These are phyloP conservation scores for Epinotia demarniana DNA, from an alignment of 2,888 invertebrate genomes.

Conservation along the genomic window DNA sequence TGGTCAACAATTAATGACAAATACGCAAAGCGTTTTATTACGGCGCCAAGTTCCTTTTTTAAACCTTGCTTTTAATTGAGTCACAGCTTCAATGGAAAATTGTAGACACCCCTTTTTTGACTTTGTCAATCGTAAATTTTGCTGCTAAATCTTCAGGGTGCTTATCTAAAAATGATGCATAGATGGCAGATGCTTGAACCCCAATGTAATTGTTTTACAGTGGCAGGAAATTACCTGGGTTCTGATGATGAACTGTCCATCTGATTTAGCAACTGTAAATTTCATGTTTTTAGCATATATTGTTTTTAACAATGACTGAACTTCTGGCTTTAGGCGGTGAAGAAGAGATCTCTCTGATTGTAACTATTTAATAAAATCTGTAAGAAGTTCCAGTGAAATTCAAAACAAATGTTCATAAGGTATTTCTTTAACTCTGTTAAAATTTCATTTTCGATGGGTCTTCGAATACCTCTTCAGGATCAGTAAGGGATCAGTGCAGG, in stretches of 20 bases:
- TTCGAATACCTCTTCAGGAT: slow-evolving; percentile 10
- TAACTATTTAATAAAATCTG: slow-evolving; percentile 12
- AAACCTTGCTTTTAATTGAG: slow-evolving; percentile 23
- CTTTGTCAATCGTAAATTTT: slow-evolving; percentile 18
- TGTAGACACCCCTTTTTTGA: slow-evolving; percentile 10
- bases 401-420: slow-evolving; percentile 9
- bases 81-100: slow-evolving; percentile 23
- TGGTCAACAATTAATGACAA: slow-evolving; percentile 7
- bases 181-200: not conserved
- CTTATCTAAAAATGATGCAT: slow-evolving; percentile 4
- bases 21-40: slow-evolving; percentile 18
- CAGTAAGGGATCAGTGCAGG: slow-evolving; percentile 14
- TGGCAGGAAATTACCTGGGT: slow-evolving; percentile 7
- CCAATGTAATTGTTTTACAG: slow-evolving; percentile 12
- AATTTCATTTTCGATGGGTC: slow-evolving; percentile 26
- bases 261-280: not conserved
- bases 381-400: slow-evolving; percentile 17
- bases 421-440: slow-evolving; percentile 6
- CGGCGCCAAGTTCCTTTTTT: not conserved
- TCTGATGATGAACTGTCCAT: slow-evolving; percentile 6
- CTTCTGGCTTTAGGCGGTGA: slow-evolving; percentile 18
- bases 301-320: not conserved
- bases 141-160: not conserved
- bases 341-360: slow-evolving; percentile 18
- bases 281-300: slow-evolving; percentile 26